Conservation (phyloP, 2,113 vertebrate genomes). For the Columba livia region DNA sequence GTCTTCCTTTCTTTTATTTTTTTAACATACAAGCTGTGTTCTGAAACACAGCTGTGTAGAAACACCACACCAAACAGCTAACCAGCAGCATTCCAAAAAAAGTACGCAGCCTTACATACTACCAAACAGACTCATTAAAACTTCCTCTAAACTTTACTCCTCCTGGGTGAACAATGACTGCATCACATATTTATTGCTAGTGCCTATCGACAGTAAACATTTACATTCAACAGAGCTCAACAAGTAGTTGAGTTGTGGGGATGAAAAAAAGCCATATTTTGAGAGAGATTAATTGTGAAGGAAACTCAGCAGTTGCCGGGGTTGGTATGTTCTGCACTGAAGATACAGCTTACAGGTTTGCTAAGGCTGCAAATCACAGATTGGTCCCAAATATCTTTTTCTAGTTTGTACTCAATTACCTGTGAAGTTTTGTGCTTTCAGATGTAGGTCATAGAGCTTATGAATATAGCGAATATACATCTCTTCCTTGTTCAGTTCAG, state of each 20-base stretch:
- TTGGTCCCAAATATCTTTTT: neutral
- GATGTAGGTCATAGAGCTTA: conserved; percentile 95
- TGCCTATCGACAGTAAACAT: accelerated
- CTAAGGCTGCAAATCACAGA: neutral
- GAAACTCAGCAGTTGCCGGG: neutral
- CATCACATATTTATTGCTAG: neutral
- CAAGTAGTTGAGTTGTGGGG: neutral
- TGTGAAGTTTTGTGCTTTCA: conserved; percentile 99
- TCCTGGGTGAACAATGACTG: neutral
- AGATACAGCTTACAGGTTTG: neutral
- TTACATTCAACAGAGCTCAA: neutral
- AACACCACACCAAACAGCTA: neutral
- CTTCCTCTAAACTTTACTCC: neutral
- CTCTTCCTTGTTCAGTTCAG: conserved; percentile 97
- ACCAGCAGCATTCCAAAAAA: neutral
- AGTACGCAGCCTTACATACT: neutral
- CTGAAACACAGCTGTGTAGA: neutral
- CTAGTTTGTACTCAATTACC: conserved; percentile 74
- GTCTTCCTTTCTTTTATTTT: neutral
- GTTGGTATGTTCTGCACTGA: neutral
- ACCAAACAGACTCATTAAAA: neutral
- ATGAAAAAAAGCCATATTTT: neutral
- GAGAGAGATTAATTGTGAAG: neutral
- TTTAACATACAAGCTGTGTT: neutral
- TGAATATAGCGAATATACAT: conserved; percentile 99